Evolutionary conservation across 2,113 vertebrate genomes (phyloP), one percentile per base, ranked within the genome.

Genomic region (Chamaea fasciata): DNA sequence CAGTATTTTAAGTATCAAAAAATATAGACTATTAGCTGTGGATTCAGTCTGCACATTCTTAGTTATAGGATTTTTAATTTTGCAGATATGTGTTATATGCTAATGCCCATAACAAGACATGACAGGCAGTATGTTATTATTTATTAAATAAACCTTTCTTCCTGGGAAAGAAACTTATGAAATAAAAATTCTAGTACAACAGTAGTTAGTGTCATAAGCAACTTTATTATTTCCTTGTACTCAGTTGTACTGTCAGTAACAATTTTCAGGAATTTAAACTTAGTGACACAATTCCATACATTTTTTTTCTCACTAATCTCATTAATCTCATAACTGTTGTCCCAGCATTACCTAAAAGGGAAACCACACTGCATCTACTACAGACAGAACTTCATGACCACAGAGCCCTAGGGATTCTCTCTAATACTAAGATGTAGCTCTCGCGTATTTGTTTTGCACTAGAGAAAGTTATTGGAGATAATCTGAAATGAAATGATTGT

Each of bases 1-100:
- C 94, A 96, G 21, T 64, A 83, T 56, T 95, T 90, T 85, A 94
- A 94, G 41, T 75, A 87, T 49, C 44, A 89, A 94, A 90, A 95
- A 85, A 94, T 74, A 95, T 64, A 90, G 4, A 81, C 3, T 2
- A 79, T 79, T 90, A 83, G 50, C 93, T 94, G 63, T 56, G 86
- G 16, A 91, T 83, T 90, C 49, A 50, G 35, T 31, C 33, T 77
- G n/a, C 15, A 28, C 39, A 11, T 17, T 82, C 30, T 89, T 93
- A 21, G 42, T 20, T 89, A 44, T 8, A 65, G 24, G 7, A 11
- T 55, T 60, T 73, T 81, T 28, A 76, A 87, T 91, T 85, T 85
- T 89, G 9, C 33, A 92, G 15, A 13, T 74, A 57, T 17, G 2
- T 83, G 27, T 26, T 53, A 7, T 76, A 44, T 17, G 77, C 28